These are phyloP conservation scores for Orchestes rusci DNA, from an alignment of 2,888 invertebrate species.

Conservation along the genomic window DNA sequence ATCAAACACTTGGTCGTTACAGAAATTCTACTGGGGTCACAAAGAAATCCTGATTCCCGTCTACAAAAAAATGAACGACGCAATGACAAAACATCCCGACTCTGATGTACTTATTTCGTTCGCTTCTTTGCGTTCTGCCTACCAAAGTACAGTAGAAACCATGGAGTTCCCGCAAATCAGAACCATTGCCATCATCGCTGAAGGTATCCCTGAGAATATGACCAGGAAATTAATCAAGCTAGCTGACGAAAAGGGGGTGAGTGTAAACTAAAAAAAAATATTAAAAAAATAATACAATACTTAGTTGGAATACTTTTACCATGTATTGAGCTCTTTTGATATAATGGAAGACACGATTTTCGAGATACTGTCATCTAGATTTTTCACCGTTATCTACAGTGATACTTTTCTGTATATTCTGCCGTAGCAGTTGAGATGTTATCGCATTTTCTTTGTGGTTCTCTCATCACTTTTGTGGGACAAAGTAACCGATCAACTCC, in stretches of 20 bases:
- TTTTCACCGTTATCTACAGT: too few relatives aligned
- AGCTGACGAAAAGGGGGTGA: slow-evolving; percentile 61
- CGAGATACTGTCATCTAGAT: too few relatives aligned
- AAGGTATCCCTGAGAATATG: slow-evolving; percentile 98
- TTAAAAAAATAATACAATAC: background rate
- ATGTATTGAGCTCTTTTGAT: too few relatives aligned
- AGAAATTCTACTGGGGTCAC: slow-evolving; percentile 99
- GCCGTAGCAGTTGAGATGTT: too few relatives aligned
- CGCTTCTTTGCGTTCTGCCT: slow-evolving; percentile 95
- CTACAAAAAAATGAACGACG: slow-evolving; percentile 95
- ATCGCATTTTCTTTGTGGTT: too few relatives aligned
- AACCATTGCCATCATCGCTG: slow-evolving; percentile 96
- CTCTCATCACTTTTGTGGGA: too few relatives aligned
- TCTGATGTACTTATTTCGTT: slow-evolving; percentile 96
- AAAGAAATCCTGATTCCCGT: slow-evolving; percentile 90
- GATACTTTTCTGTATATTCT: too few relatives aligned
- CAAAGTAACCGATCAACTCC: too few relatives aligned
- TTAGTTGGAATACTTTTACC: too few relatives aligned
- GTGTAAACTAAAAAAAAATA: background rate
- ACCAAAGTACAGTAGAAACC: slow-evolving; percentile 92
- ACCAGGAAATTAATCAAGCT: slow-evolving; percentile 85
- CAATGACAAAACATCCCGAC: slow-evolving; percentile 89
- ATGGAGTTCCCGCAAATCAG: slow-evolving; percentile 90
- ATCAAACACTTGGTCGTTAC: background rate
- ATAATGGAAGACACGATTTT: too few relatives aligned